Evolutionary conservation across 2,797 vertebrate genomes (phyloP), one percentile per base, ranked within the genome.

Genomic region (Pseudomugil tenellus): DNA sequence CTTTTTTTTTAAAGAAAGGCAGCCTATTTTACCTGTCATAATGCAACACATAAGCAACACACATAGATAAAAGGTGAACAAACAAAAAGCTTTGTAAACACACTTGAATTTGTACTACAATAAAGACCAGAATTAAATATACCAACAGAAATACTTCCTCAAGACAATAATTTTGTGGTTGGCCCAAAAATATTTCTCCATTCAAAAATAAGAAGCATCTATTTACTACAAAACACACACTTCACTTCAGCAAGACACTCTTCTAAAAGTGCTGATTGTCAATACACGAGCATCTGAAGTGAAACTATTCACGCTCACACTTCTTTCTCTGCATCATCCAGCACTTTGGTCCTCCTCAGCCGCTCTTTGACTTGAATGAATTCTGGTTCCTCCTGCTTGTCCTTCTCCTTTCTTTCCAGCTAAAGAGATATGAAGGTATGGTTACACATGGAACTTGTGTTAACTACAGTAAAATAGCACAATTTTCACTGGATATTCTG

Each of bases 361-460:
- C 95, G 95, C 74, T 96, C 95, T 89, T 94, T 95, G 58, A 97
- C 95, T 89, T 91, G 93, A 49, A 97, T 91, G 82, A 96, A 96
- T 85, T 97, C 96, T 0, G 95, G 92, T 48, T 93, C 79, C 16
- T 89, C 92, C 74, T 86, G 76, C 55, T 80, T 91, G 41, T 55
- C 86, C 21, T 87, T 85, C 41, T 93, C 93, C 35, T 93, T 92
- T 67, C 91, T 94, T 71, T 97, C 96, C 83, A 96, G 28, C 96
- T 97, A 83, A 28, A 56, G 56, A 41, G 25, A 58, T 32, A 67
- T 13, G 3, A 6, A 46, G 31, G 49, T 5, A 21, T 14, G 14
- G 25, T 51, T 26, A 26, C 23, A 23, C 49, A 14, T 25, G 23
- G 6, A 25, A 21, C 21, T 48, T 48, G 46, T 16, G 23, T 12